Percentiles rank a stretch among this genome's conserved stretches.
phyloP scores from a whole-genome alignment of 1,140 invertebrate genomes.

The Hypothenemus hampei region DNA sequence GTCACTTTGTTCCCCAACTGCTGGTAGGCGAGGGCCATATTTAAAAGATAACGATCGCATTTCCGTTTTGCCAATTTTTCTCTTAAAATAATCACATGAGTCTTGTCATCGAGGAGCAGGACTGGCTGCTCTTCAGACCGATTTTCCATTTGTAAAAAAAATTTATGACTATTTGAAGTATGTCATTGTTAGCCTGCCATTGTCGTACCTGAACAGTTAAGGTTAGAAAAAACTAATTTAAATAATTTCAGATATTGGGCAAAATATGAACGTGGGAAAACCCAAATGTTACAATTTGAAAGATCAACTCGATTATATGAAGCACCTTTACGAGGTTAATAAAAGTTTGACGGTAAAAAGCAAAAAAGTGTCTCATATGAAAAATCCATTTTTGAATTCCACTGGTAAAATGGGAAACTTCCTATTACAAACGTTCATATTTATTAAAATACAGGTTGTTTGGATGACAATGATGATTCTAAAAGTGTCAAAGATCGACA shows the following conservation, averaged over 20 bases:
- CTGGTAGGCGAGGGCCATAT: constrained; percentile 33
- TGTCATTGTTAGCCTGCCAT: too few relatives aligned
- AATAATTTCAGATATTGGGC: constrained; percentile 41
- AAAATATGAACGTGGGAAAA: constrained; percentile 45
- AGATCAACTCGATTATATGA: constrained; percentile 45
- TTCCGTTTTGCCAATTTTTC: constrained; percentile 35
- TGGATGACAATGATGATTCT: neutral
- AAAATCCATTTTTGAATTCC: neutral
- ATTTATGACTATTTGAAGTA: too few relatives aligned
- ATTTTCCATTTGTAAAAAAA: too few relatives aligned
- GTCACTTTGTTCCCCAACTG: constrained; percentile 35
- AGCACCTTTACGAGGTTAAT: constrained; percentile 36
- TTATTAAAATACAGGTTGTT: neutral
- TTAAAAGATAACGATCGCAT: constrained; percentile 37
- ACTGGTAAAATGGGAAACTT: neutral
- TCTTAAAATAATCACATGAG: constrained; percentile 26
- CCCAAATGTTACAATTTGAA: constrained; percentile 44
- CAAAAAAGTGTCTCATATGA: neutral
- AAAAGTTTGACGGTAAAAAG: neutral
- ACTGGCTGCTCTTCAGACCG: too few relatives aligned
- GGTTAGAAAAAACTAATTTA: too few relatives aligned
- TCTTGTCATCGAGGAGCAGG: too few relatives aligned
- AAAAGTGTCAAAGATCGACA: constrained; percentile 26
- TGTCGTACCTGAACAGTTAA: too few relatives aligned
- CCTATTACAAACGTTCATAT: neutral